Conservation (phyloP, 2,888 invertebrate species). For the Seira musarum region DNA sequence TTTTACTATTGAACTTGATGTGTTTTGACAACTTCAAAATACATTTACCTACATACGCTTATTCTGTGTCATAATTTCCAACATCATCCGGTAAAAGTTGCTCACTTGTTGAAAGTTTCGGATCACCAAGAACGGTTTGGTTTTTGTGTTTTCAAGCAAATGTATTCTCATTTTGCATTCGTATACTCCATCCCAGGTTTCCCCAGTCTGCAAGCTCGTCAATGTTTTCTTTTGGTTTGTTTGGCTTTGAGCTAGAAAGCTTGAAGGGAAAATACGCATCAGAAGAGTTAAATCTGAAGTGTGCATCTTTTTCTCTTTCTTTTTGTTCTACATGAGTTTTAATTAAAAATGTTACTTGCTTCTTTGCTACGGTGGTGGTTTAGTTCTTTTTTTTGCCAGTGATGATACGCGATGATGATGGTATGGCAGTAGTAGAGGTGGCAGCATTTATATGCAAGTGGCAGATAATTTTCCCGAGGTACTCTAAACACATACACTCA, state of each 20-base stretch:
- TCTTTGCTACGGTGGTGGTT: slow-evolving; percentile 20
- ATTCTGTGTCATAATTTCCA: no score
- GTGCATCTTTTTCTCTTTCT: slow-evolving; percentile 13
- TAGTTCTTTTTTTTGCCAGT: background rate
- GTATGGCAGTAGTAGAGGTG: no score
- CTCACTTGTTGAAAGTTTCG: no score
- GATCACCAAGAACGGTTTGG: slow-evolving; percentile 52
- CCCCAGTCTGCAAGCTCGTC: no score
- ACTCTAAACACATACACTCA: slow-evolving; percentile 46
- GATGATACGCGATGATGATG: background rate
- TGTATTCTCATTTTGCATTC: slow-evolving; percentile 22
- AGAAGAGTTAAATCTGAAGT: background rate
- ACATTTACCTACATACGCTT: no score
- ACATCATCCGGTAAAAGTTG: no score
- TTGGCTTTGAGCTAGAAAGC: no score
- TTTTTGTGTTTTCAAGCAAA: slow-evolving; percentile 43
- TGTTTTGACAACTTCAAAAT: no score
- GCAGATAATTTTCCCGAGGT: background rate
- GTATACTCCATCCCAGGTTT: no score
- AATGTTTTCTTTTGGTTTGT: no score
- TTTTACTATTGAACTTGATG: no score
- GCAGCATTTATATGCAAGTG: background rate
- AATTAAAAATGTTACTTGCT: slow-evolving; percentile 47
- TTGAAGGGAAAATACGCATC: background rate
- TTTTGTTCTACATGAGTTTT: slow-evolving; percentile 50